Evolutionary conservation across 1,140 invertebrate genomes (phyloP).

Genomic region (Drosophila sproati): DNA sequence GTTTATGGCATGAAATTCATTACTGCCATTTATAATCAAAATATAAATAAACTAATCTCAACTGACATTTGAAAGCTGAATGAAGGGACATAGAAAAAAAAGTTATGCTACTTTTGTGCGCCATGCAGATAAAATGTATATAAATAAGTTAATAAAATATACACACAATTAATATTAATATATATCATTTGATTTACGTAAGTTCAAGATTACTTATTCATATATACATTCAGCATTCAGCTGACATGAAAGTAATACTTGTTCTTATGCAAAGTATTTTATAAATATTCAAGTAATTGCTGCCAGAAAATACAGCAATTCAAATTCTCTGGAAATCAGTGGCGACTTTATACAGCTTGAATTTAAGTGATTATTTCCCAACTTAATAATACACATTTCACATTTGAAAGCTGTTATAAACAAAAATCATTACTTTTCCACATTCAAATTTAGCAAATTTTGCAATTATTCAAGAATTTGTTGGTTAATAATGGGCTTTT

Average conservation of each 20-base stretch:
- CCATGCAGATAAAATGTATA: not conserved
- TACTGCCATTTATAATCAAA: conserved; percentile 31
- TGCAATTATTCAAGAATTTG: no score
- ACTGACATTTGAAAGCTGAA: conserved; percentile 3
- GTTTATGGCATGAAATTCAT: conserved; percentile 34
- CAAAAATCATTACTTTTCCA: no score
- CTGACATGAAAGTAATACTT: not conserved
- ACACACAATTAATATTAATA: not conserved
- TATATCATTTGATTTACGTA: not conserved
- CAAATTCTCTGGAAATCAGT: no score
- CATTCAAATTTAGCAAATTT: no score
- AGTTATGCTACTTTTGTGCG: not conserved
- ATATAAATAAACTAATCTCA: conserved; percentile 23
- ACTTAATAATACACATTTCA: no score
- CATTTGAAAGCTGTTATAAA: no score
- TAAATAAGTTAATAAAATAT: not conserved
- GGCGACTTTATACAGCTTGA: no score
- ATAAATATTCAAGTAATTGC: not conserved
- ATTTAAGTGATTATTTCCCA: no score
- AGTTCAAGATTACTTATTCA: not conserved
- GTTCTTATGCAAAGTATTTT: not conserved
- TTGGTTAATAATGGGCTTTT: no score
- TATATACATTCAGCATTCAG: no score
- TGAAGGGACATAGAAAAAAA: not conserved
- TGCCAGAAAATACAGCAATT: no score